Conservation (phyloP, 1,140 invertebrate species). For the Heliconius eleuchia region DNA sequence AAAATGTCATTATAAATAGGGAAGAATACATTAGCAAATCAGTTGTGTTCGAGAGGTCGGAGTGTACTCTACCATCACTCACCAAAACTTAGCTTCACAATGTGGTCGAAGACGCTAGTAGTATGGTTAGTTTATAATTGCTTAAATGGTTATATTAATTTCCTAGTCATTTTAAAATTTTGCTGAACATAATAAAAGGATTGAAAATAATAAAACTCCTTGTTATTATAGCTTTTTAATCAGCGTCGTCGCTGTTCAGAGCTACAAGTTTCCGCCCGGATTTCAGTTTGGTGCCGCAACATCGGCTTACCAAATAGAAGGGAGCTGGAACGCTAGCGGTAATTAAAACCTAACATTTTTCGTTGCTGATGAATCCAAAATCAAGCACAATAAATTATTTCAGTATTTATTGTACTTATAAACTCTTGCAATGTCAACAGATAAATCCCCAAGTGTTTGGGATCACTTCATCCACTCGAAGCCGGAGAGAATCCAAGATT, state of each 20-base stretch:
- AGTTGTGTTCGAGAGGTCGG: background rate
- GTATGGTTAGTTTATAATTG: background rate
- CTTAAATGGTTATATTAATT: background rate
- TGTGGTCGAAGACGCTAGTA: background rate
- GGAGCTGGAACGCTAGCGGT: slow-evolving; percentile 6
- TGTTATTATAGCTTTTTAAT: background rate
- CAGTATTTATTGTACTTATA: background rate
- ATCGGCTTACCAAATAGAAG: slow-evolving; percentile 4
- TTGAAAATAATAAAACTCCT: background rate
- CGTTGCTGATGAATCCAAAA: background rate
- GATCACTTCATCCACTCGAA: slow-evolving; percentile 4
- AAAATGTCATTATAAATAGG: background rate
- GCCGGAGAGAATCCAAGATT: slow-evolving; percentile 4
- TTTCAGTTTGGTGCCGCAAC: slow-evolving; percentile 5
- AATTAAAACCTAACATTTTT: background rate
- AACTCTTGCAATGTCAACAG: background rate
- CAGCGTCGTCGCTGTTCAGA: background rate
- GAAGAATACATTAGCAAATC: background rate
- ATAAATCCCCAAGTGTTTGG: slow-evolving; percentile 7
- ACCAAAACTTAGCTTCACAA: background rate
- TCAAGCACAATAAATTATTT: too few relatives aligned
- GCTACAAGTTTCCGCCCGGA: background rate
- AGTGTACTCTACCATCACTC: background rate
- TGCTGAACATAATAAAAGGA: background rate
- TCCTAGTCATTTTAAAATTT: background rate